Percentiles rank a stretch among this genome's conserved stretches.
phyloP scores from a whole-genome alignment of 2,113 vertebrate genomes.

The Elgaria multicarinata region DNA sequence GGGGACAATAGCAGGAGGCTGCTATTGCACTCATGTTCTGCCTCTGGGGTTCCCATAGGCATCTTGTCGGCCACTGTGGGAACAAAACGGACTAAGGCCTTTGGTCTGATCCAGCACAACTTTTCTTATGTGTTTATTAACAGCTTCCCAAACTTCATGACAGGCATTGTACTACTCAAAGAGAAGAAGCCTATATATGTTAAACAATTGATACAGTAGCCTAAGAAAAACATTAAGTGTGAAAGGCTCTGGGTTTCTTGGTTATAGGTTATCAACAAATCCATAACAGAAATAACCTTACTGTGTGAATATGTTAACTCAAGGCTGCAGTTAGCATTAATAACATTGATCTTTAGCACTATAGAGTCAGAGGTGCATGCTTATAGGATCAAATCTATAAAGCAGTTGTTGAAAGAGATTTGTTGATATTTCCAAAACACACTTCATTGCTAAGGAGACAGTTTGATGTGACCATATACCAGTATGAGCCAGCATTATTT shows the following conservation, averaged over 20 bases:
- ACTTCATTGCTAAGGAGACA: slow-evolving; percentile 26
- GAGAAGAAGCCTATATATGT: background rate
- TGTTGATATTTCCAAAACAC: slow-evolving; percentile 25
- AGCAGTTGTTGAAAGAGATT: slow-evolving; percentile 27
- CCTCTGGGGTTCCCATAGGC: no score
- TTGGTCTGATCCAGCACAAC: no score
- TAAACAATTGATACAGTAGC: rapidly evolving
- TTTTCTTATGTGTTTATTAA: no score
- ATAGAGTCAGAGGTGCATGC: background rate
- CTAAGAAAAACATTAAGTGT: background rate
- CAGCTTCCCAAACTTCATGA: background rate
- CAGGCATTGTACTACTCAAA: slow-evolving; percentile 4
- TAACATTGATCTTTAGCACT: rapidly evolving
- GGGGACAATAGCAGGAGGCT: no score
- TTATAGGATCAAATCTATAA: slow-evolving; percentile 15
- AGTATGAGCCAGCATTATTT: background rate
- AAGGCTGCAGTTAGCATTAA: background rate
- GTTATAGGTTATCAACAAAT: background rate
- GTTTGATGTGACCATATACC: background rate
- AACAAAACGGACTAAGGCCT: no score
- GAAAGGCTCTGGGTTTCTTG: background rate
- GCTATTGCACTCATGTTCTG: no score
- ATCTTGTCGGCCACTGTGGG: no score
- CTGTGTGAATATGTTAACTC: background rate
- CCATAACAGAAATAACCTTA: rapidly evolving